These are phyloP conservation scores for Andrena bucephala DNA, from an alignment of 2,888 invertebrate genomes.

Conservation along the genomic window DNA sequence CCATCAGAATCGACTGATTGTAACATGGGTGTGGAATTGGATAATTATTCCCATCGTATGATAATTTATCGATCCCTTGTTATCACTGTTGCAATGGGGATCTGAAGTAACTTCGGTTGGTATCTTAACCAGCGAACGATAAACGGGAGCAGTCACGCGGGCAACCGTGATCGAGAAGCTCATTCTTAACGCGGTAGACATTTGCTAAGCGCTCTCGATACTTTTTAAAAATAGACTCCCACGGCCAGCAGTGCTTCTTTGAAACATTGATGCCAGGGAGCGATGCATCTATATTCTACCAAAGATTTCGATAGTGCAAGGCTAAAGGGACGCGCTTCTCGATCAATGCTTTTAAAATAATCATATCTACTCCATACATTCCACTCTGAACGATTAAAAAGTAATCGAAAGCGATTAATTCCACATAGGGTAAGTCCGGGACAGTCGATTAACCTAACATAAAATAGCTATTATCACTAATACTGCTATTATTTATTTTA, in stretches of 20 bases:
- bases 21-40: neutral
- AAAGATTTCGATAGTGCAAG: neutral
- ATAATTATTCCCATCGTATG: conserved; percentile 29
- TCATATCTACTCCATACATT: too few species aligned
- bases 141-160: conserved; percentile 1
- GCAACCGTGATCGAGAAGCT: neutral
- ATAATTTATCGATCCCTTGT: conserved; percentile 27
- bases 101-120: conserved; percentile 43
- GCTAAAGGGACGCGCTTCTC: neutral
- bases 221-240: neutral
- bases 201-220: neutral
- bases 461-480: too few species aligned
- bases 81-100: conserved; percentile 2
- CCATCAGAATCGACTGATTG: neutral
- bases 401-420: too few species aligned
- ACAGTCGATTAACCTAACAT: too few species aligned
- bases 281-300: neutral
- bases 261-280: neutral
- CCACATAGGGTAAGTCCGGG: too few species aligned
- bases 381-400: too few species aligned
- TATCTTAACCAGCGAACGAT: conserved; percentile 40
- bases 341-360: neutral
- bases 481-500: too few species aligned
- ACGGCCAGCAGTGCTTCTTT: neutral
- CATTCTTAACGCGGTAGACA: neutral